Evolutionary conservation across 1,140 invertebrate species (phyloP).

Genomic region (Tetramorium alpestre): DNA sequence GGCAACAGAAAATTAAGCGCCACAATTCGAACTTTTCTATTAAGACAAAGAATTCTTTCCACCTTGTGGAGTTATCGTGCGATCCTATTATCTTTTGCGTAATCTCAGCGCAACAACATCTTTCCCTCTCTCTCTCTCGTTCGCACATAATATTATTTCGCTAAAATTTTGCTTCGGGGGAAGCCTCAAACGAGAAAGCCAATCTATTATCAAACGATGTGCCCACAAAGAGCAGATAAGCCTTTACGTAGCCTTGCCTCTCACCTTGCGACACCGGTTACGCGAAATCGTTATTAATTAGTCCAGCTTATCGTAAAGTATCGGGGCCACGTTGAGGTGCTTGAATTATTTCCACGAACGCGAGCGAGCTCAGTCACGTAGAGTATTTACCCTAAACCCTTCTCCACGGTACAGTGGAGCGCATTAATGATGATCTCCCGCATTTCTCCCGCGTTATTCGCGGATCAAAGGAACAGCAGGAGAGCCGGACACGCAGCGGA

Average conservation of each 20-base stretch:
- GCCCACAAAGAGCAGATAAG: constrained; percentile 45
- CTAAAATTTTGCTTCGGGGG: constrained; percentile 25
- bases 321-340: constrained; percentile 19
- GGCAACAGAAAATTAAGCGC: neutral
- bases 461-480: neutral
- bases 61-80: neutral
- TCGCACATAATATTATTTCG: constrained; percentile 18
- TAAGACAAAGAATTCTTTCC: constrained; percentile 27
- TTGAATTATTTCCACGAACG: constrained; percentile 60
- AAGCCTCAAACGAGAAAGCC: neutral
- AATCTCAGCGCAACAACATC: constrained; percentile 13
- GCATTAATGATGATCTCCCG: neutral
- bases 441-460: neutral
- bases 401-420: neutral
- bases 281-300: constrained; percentile 66
- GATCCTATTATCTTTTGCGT: constrained; percentile 3
- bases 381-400: constrained; percentile 46
- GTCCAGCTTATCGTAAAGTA: constrained; percentile 34
- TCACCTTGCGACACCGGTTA: constrained; percentile 35
- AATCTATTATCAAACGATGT: constrained; percentile 39
- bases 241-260: constrained; percentile 20
- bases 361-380: constrained; percentile 11
- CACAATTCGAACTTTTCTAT: neutral
- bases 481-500: neutral
- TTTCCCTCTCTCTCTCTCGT: neutral